Conservation (phyloP, 2,888 invertebrate genomes). For the Alloplasta piceator region DNA sequence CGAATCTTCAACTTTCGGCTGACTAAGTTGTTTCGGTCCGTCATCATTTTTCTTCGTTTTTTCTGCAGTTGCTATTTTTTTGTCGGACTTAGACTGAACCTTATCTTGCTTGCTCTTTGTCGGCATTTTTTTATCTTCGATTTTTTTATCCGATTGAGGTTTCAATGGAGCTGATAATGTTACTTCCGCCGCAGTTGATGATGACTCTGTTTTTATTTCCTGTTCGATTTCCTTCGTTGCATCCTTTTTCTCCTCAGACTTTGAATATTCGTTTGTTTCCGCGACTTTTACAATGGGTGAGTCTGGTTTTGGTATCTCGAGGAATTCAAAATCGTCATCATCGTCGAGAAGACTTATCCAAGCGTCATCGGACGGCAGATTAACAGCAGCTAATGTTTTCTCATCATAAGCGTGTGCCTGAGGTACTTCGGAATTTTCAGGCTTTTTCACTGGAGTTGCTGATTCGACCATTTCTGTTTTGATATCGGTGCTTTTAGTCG, state of each 20-base stretch:
- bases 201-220: constrained; percentile 6
- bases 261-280: constrained; percentile 14
- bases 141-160: constrained; percentile 4
- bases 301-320: constrained; percentile 53
- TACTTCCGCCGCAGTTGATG: background rate
- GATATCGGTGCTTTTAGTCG: background rate
- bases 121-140: constrained; percentile 28
- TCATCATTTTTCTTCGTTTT: constrained; percentile 33
- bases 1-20: constrained; percentile 29
- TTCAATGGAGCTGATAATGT: constrained; percentile 46
- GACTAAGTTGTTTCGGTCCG: background rate
- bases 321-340: constrained; percentile 69
- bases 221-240: background rate
- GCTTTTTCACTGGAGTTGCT: background rate
- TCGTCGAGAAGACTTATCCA: constrained; percentile 76
- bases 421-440: background rate
- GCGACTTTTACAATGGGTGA: constrained; percentile 15
- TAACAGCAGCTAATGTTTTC: constrained; percentile 58
- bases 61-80: constrained; percentile 34
- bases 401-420: constrained; percentile 13
- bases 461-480: constrained; percentile 1
- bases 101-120: constrained; percentile 31
- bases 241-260: background rate
- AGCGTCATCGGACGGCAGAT: constrained; percentile 64
- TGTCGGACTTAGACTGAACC: constrained; percentile 30